Evolutionary conservation across 2,113 vertebrate species (phyloP).

Genomic region (Myrmophylax atrothorax): DNA sequence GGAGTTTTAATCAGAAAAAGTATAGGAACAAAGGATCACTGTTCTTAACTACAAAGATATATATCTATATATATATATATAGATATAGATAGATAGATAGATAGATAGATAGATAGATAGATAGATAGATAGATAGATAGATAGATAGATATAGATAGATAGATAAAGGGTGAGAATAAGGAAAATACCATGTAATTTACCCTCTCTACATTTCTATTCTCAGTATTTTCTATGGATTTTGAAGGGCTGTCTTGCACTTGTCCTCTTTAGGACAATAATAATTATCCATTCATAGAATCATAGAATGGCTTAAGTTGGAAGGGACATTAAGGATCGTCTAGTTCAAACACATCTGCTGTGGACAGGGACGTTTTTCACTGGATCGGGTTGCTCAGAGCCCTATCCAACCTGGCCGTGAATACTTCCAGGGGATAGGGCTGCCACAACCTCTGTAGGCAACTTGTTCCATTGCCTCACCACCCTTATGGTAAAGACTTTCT

Average conservation of each 20-base stretch:
- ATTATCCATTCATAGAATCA: background rate
- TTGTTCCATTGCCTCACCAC: background rate
- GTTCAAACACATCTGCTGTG: background rate
- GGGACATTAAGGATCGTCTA: background rate
- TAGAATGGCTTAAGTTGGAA: background rate
- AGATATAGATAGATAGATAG: too few species aligned
- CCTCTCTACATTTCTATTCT: background rate
- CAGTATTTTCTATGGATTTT: background rate
- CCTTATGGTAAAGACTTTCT: background rate
- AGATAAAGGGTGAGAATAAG: background rate
- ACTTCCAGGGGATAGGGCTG: background rate
- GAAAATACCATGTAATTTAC: background rate
- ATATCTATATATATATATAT: too few species aligned
- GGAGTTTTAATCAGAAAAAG: too few species aligned
- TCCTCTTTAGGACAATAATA: background rate
- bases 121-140: too few species aligned
- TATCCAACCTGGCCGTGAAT: background rate
- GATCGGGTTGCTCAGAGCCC: background rate
- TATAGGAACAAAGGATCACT: too few species aligned
- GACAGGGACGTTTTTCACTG: background rate
- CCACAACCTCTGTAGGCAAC: background rate
- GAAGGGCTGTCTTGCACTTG: background rate
- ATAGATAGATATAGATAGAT: too few species aligned
- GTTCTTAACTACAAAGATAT: too few species aligned
- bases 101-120: too few species aligned